These are phyloP conservation scores for Megaceryle alcyon DNA, from an alignment of 2,797 vertebrate species.

Conservation along the genomic window DNA sequence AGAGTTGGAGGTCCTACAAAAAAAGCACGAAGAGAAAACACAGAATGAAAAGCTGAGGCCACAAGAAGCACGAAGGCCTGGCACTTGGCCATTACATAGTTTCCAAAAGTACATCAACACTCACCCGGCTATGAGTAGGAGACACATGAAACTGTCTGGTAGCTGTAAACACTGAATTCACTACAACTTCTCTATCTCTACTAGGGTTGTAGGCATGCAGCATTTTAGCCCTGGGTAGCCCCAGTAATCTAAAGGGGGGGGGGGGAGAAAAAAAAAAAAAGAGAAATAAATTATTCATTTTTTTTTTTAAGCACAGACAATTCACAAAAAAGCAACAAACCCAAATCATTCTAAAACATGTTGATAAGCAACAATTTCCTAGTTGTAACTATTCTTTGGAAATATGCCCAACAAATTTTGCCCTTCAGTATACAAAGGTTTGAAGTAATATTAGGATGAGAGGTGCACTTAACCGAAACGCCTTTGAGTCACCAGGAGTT, in stretches of 20 bases:
- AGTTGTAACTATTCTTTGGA: background rate
- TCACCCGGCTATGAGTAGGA: conserved; percentile 93
- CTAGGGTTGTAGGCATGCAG: conserved; percentile 94
- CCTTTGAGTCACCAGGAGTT: background rate
- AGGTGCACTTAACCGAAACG: background rate
- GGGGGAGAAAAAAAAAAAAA: background rate
- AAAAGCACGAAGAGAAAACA: conserved; percentile 38
- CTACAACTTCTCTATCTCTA: conserved; percentile 90
- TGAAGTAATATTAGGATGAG: background rate
- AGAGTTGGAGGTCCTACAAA: conserved; percentile 10
- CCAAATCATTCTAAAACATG: background rate
- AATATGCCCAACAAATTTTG: background rate
- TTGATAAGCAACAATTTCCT: background rate
- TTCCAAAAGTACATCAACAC: conserved; percentile 76
- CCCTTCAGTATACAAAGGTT: background rate
- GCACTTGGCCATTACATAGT: conserved; percentile 61
- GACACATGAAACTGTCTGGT: conserved; percentile 96
- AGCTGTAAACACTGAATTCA: conserved; percentile 95
- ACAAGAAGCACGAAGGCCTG: conserved; percentile 66
- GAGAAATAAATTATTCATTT: background rate
- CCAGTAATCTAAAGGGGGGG: conserved; percentile 83
- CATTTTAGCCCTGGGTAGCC: conserved; percentile 92
- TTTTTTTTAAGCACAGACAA: background rate
- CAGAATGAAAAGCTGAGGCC: conserved; percentile 56
- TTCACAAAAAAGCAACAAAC: background rate